Percentiles rank a stretch among this genome's conserved stretches.
Evolutionary conservation across 2,888 invertebrate genomes (phyloP).

Genomic region (Nomada ruficornis): DNA sequence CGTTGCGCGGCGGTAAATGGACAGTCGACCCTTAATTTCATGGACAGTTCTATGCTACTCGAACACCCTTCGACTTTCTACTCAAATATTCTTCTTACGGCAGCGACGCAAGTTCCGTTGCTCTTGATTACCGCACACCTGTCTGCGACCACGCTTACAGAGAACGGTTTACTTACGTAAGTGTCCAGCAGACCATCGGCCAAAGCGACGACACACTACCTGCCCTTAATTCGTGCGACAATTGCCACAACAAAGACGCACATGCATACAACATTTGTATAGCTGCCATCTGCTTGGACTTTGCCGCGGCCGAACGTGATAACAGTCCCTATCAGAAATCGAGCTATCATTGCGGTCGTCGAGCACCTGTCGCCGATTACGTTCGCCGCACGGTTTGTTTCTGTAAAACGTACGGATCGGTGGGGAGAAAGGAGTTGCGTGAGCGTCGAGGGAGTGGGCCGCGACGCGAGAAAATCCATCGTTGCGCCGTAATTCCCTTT

Average conservation of each 20-base stretch:
- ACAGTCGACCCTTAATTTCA: neutral
- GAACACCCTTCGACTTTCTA: neutral
- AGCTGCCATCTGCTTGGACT: too few relatives aligned
- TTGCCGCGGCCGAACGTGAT: neutral
- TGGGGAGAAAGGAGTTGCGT: conserved; percentile 48
- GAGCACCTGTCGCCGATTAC: conserved; percentile 44
- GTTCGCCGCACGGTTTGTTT: conserved; percentile 38
- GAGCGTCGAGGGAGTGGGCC: neutral
- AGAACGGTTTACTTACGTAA: conserved; percentile 71
- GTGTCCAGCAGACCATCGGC: conserved; percentile 45
- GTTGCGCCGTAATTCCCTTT: conserved; percentile 55
- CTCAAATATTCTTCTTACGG: too few relatives aligned
- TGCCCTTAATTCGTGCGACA: too few relatives aligned
- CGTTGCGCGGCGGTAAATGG: neutral
- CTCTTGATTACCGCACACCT: conserved; percentile 61
- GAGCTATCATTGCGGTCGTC: conserved; percentile 8
- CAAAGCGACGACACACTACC: conserved; percentile 3
- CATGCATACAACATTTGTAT: too few relatives aligned
- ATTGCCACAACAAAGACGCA: too few relatives aligned
- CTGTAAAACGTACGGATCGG: conserved; percentile 36
- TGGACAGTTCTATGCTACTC: neutral
- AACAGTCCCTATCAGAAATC: neutral
- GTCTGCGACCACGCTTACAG: conserved; percentile 55
- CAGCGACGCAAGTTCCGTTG: neutral
- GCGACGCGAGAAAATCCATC: conserved; percentile 49